phyloP scores from a whole-genome alignment of 1,140 invertebrate species.

The Pteromalus puparum region DNA sequence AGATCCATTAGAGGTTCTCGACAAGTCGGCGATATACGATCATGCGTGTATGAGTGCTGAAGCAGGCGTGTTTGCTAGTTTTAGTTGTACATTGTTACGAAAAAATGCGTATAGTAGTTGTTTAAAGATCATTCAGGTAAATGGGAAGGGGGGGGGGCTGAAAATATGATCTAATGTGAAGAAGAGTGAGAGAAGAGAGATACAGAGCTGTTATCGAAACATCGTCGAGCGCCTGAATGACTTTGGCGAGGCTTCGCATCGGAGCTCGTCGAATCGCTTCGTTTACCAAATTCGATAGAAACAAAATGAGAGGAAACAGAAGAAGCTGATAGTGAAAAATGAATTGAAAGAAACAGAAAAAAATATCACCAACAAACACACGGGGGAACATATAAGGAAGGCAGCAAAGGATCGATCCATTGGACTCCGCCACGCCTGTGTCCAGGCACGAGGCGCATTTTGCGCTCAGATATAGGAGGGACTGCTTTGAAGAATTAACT shows the following conservation, averaged over 20 bases:
- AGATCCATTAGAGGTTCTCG: constrained; percentile 48
- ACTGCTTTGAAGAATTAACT: constrained; percentile 16
- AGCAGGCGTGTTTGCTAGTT: constrained; percentile 56
- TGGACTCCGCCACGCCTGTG: constrained; percentile 55
- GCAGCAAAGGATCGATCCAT: constrained; percentile 41
- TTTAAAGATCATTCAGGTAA: constrained; percentile 55
- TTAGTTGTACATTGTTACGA: constrained; percentile 62
- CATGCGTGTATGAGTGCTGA: constrained; percentile 52
- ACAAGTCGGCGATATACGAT: constrained; percentile 53
- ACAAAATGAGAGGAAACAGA: constrained; percentile 33
- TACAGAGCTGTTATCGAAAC: constrained; percentile 28
- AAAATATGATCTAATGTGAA: constrained; percentile 46
- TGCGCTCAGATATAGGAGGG: not conserved
- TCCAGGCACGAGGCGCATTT: constrained; percentile 59
- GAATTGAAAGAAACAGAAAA: constrained; percentile 12
- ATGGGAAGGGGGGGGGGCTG: not conserved
- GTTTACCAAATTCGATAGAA: constrained; percentile 53
- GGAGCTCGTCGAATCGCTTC: constrained; percentile 48
- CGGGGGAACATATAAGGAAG: constrained; percentile 39
- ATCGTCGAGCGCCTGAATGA: constrained; percentile 49
- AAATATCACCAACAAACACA: constrained; percentile 12
- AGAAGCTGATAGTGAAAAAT: not conserved
- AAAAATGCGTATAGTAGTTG: constrained; percentile 56
- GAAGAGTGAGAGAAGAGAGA: constrained; percentile 43
- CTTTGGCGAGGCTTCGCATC: constrained; percentile 42